Evolutionary conservation across 2,888 invertebrate species (phyloP).

Genomic region (Hemaris fuciformis): DNA sequence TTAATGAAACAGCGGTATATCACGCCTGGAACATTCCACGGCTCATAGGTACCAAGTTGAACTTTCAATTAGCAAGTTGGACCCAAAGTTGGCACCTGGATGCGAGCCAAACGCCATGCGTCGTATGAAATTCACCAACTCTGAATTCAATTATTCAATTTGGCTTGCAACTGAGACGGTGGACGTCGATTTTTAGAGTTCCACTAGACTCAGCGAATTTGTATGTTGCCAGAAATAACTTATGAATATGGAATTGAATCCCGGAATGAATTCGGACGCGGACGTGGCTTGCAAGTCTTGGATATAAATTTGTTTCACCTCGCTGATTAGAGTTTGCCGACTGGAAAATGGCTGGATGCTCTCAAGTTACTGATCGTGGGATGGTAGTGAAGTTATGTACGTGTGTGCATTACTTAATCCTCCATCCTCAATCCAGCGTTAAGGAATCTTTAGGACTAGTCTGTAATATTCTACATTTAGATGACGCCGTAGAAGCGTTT

Average conservation of each 20-base stretch:
- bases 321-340: background rate
- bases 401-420: too few species aligned
- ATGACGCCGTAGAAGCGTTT: too few species aligned
- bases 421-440: too few species aligned
- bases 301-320: background rate
- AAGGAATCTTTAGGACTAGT: too few species aligned
- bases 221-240: background rate
- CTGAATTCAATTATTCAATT: slow-evolving; percentile 26
- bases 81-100: slow-evolving; percentile 27
- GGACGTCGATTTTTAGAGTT: slow-evolving; percentile 37
- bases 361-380: too few species aligned
- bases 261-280: background rate
- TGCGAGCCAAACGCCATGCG: slow-evolving; percentile 24
- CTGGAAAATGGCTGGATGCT: background rate
- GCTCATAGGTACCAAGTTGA: slow-evolving; percentile 21
- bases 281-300: background rate
- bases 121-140: slow-evolving; percentile 20
- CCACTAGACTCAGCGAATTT: background rate
- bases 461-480: too few species aligned
- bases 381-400: background rate
- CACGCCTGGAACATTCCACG: slow-evolving; percentile 22
- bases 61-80: slow-evolving; percentile 33
- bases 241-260: background rate
- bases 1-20: slow-evolving; percentile 20
- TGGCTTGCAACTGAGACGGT: slow-evolving; percentile 43